Conservation (phyloP, 2,797 vertebrate genomes). For the Phaenicophaeus curvirostris region DNA sequence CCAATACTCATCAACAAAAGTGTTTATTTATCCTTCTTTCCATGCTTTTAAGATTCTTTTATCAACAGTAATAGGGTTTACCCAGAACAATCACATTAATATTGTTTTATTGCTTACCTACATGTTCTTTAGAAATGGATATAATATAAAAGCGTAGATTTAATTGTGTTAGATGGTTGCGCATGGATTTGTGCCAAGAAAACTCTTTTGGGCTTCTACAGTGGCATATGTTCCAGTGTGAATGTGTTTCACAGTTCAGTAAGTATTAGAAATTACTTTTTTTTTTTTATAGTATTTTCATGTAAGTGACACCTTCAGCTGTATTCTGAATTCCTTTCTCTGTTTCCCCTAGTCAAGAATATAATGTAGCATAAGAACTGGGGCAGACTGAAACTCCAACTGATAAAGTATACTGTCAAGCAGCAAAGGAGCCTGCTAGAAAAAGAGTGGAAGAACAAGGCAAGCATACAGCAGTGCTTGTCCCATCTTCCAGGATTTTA, state of each 20-base stretch:
- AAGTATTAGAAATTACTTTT: background rate
- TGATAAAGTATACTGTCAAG: background rate
- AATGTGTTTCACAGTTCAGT: background rate
- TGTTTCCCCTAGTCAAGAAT: background rate
- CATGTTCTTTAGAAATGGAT: background rate
- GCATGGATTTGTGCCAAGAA: background rate
- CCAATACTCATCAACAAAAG: background rate
- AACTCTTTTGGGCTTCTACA: background rate
- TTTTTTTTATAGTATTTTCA: background rate
- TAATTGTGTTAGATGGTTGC: background rate
- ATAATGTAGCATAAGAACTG: background rate
- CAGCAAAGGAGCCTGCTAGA: background rate
- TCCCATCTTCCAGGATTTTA: background rate
- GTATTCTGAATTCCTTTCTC: background rate
- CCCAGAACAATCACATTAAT: background rate
- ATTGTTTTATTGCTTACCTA: background rate
- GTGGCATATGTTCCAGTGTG: background rate
- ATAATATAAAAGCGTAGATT: background rate
- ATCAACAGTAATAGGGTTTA: background rate
- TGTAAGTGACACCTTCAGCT: background rate
- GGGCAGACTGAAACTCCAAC: background rate
- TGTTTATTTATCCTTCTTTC: background rate
- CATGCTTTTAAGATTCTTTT: background rate
- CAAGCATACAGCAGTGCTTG: background rate
- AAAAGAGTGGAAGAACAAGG: background rate